A percentile compares a stretch with the other conserved stretches of the same genome.
phyloP scores from a whole-genome alignment of 2,113 vertebrate genomes.

The Oceanites oceanicus region DNA sequence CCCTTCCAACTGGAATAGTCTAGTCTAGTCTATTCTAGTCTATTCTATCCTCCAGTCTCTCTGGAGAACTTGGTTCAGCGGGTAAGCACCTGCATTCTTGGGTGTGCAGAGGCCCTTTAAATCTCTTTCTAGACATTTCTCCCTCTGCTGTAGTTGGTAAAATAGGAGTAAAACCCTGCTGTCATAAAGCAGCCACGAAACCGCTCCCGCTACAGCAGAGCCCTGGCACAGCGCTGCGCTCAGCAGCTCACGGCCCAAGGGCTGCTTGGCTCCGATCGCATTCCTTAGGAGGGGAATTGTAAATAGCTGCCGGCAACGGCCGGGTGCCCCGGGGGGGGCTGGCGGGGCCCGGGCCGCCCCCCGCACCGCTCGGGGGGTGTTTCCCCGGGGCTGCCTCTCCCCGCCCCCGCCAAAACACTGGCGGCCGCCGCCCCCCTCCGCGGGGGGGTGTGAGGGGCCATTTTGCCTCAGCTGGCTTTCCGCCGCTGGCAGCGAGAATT shows the following conservation, averaged over 20 bases:
- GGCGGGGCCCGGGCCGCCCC: no score
- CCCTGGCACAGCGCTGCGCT: fast-evolving
- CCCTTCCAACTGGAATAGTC: no score
- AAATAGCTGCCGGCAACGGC: fast-evolving
- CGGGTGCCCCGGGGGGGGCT: no score
- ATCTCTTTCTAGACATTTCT: neutral
- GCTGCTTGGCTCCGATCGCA: no score
- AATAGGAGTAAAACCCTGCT: neutral
- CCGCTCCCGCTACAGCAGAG: neutral
- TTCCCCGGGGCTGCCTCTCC: no score
- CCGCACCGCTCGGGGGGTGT: no score
- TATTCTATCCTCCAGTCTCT: no score
- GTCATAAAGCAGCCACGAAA: neutral
- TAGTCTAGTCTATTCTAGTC: no score
- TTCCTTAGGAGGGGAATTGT: neutral
- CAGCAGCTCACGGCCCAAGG: fast-evolving
- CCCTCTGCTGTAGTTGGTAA: neutral
- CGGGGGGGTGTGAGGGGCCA: neutral
- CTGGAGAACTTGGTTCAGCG: neutral
- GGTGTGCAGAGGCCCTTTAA: neutral
- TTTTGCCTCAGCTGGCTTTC: no score
- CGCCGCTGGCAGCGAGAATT: no score
- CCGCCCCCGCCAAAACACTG: neutral
- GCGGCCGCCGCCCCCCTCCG: neutral
- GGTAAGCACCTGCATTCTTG: neutral